A percentile compares a stretch with the other conserved stretches of the same genome.
Conservation (phyloP, 2,888 invertebrate species). For the Lydus trimaculatus region DNA sequence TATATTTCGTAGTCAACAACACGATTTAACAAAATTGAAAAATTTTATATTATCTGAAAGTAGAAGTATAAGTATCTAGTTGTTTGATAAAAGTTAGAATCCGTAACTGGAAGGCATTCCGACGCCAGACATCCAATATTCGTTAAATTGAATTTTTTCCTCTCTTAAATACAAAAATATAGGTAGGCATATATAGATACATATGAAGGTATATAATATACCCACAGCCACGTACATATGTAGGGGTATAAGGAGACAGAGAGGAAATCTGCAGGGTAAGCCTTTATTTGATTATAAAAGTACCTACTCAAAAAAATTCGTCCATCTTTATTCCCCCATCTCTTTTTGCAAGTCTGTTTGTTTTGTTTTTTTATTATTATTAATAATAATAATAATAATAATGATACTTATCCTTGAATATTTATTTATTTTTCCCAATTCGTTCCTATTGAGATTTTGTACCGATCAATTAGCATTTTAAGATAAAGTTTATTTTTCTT, state of each 20-base stretch:
- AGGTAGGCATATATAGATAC: background rate
- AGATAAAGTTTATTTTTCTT: background rate
- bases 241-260: background rate
- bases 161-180: too few relatives aligned
- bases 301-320: too few relatives aligned
- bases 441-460: conserved; percentile 21
- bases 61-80: too few relatives aligned
- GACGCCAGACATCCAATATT: conserved; percentile 42
- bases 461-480: conserved; percentile 30
- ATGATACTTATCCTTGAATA: background rate
- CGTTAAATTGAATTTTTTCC: conserved; percentile 44
- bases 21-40: conserved; percentile 39
- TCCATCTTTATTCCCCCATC: conserved; percentile 9
- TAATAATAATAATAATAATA: too few relatives aligned
- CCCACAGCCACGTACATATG: too few relatives aligned
- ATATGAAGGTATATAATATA: background rate
- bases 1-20: conserved; percentile 9
- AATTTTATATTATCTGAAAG: conserved; percentile 38
- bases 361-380: background rate
- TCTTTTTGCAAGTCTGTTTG: too few relatives aligned
- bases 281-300: conserved; percentile 46
- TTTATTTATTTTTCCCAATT: conserved; percentile 22
- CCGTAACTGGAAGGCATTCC: conserved; percentile 41
- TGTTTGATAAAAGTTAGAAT: conserved; percentile 45
- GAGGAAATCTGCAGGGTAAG: conserved; percentile 36